phyloP scores from a whole-genome alignment of 2,888 invertebrate species.

The Polia nebulosa region DNA sequence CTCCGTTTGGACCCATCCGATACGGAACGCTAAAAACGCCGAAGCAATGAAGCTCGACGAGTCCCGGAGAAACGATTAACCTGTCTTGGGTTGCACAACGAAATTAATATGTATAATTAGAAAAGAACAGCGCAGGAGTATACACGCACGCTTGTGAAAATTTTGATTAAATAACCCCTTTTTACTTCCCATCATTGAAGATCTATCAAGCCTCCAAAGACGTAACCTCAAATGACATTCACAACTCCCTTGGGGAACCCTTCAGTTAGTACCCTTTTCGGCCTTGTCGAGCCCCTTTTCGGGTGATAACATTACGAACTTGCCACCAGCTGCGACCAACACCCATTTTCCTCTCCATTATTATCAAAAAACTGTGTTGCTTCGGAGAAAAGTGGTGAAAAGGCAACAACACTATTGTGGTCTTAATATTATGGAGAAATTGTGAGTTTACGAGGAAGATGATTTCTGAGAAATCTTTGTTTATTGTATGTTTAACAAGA shows the following conservation, averaged over 20 bases:
- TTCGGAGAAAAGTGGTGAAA: conserved; percentile 27
- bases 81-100: too few species aligned
- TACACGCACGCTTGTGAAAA: not conserved
- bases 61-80: too few species aligned
- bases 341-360: conserved; percentile 28
- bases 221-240: conserved; percentile 33
- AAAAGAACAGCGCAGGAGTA: too few species aligned
- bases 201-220: conserved; percentile 8
- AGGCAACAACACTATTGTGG: conserved; percentile 25
- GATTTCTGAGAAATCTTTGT: not conserved
- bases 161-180: not conserved
- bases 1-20: too few species aligned
- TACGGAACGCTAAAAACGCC: too few species aligned
- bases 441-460: not conserved
- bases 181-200: not conserved
- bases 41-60: too few species aligned
- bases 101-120: too few species aligned
- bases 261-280: conserved; percentile 42
- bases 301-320: conserved; percentile 24
- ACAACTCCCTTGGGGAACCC: conserved; percentile 39
- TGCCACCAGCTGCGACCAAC: conserved; percentile 47
- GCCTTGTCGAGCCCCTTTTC: conserved; percentile 28
- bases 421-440: conserved; percentile 11
- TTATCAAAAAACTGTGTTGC: conserved; percentile 28
- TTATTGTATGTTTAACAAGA: not conserved